Base-by-base conservation (phyloP, 92 coral and sea anemone genomes). In the Parazoanthus atlanticus region DNA sequence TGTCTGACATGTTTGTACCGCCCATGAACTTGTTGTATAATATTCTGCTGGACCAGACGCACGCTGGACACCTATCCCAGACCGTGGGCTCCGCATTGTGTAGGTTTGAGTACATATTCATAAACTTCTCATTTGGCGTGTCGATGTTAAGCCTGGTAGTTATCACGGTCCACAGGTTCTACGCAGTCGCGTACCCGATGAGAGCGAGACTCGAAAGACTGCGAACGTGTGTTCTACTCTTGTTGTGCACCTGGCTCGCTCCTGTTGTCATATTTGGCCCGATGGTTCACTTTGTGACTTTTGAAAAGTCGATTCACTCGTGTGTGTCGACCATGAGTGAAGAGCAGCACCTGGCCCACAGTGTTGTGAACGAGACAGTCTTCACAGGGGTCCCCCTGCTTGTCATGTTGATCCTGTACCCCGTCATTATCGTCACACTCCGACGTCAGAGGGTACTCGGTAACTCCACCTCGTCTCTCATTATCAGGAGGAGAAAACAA, bases 121-220 rank as follows among this genome's bases (percentile, higher is more conserved):
- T 84, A 33, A 84, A 84, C 21, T 84, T 84, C 26, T 84, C 87
- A 15, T 84, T 84, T 70, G 87, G 87, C 5, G 87, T 84, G 19
- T 84, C 87, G 23, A 84, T 84, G 87, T 73, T 84, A 41, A 84
- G 87, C 29, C 32, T 84, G 8, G 87, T 84, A 9, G 69, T 84
- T 9, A 84, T 70, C 23, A 84, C 87, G 13, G 79, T 84, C 7
- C 87, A 84, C 41, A 70, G 87, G 29, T 70, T 69, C 12, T 84
- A 84, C 41, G 87, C 87, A 17, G 87, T 84, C 28, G 67, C 78
- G n/a, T 84, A 49, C 17, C 87, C 87, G 6, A 26, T 70, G 87
- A 84, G 28, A 70, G 87, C 87, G 2, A 43, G 87, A 12, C 64
- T 84, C 8, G 78, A 84, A 28, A 41, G 87, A 6, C 26, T 70